Conservation (phyloP, 2,113 vertebrate species). For the Lates calcarifer region DNA sequence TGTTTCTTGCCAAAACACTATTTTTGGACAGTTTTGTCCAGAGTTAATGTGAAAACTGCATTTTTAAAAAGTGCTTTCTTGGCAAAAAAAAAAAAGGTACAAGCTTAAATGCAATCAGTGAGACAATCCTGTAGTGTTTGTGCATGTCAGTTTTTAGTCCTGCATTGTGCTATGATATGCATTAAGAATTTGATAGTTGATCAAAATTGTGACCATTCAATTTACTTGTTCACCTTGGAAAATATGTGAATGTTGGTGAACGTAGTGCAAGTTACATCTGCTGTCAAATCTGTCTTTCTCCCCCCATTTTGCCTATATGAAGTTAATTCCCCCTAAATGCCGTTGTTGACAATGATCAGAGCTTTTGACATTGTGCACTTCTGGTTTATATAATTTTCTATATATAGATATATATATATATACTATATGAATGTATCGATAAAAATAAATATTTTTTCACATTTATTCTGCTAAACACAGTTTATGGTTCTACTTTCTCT, state of each 20-base stretch:
- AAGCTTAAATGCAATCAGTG: slow-evolving; percentile 62
- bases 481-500: slow-evolving; percentile 88
- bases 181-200: slow-evolving; percentile 57
- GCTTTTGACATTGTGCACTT: slow-evolving; percentile 95
- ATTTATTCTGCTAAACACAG: slow-evolving; percentile 96
- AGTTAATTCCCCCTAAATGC: slow-evolving; percentile 58
- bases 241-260: slow-evolving; percentile 55
- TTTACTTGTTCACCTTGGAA: slow-evolving; percentile 58
- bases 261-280: slow-evolving; percentile 71
- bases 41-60: too few species aligned
- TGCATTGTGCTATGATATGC: slow-evolving; percentile 81
- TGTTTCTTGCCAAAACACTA: slow-evolving; percentile 47
- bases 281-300: slow-evolving; percentile 50
- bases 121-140: slow-evolving; percentile 69
- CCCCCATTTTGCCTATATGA: slow-evolving; percentile 50
- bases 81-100: slow-evolving; percentile 45
- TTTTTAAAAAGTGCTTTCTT: slow-evolving; percentile 64
- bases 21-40: too few species aligned
- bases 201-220: slow-evolving; percentile 53
- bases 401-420: slow-evolving; percentile 51
- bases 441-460: slow-evolving; percentile 99
- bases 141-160: slow-evolving; percentile 70
- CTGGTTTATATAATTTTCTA: slow-evolving; percentile 89
- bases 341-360: slow-evolving; percentile 77
- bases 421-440: slow-evolving; percentile 85